Base-by-base conservation (phyloP, 30 jellyfish, hydroid and myxozoan species). In the Pelagia noctiluca region DNA sequence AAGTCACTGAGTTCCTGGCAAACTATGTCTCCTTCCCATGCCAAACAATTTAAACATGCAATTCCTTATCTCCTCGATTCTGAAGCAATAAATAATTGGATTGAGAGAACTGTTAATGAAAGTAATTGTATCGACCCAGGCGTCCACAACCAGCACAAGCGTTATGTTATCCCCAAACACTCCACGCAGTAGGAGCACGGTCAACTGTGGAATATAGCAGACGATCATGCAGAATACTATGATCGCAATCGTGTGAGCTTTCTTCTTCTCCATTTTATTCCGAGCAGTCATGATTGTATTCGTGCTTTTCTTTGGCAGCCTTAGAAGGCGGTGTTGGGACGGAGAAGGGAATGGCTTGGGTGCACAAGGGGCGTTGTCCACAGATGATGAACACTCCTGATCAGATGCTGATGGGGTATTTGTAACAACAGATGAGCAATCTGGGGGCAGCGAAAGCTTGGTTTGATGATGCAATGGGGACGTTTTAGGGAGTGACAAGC, bases 121-220 rank as follows among this genome's bases (percentile, higher is more conserved):
- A 1, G 90, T 80, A 11, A 65, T 30, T 21, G 90, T 80, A 53
- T 80, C 90, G n/a, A 80, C 90, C 90, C 90, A 80, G 49, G 90
- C 83, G 33, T 80, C 90, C 13, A 84, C 90, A 18, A 80, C 50
- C 11, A 80, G 67, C 22, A 80, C 90, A n/a, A 80, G 84, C 37
- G 5, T 49, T 0, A 25, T 72, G 64, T 80, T 24, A 35, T 80
- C 90, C 19, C 90, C 90, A 65, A 80, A 80, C 0, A 80, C 75
- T 16, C 90, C 84, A 31, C 90, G 33, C 84, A 80, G 32, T 4
- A 64, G 50, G 35, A 80, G 63, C 25, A 80, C 90, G 1, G 84
- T 80, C 52, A 80, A 47, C 50, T 80, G 90, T 11, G 90, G 90
- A 18, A 80, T 60, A 22, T 80, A 80, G 62, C 90, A 80, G 11